Evolutionary conservation across 2,113 vertebrate species (phyloP).

Genomic region (Kryptolebias marmoratus): DNA sequence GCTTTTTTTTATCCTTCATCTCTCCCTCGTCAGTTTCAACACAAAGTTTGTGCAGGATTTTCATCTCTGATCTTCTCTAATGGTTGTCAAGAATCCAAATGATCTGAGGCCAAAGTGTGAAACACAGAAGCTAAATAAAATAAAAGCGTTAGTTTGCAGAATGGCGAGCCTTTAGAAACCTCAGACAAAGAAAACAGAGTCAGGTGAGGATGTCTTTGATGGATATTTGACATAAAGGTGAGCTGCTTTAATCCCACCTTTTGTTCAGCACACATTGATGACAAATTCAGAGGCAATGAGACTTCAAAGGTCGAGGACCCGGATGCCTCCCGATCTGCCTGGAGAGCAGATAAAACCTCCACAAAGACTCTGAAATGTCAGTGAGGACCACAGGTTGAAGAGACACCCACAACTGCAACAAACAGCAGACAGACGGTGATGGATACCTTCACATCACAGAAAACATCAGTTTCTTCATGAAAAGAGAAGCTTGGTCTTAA

Average conservation of each 20-base stretch:
- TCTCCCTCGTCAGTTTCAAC: too few species aligned
- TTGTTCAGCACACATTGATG: slow-evolving; percentile 35
- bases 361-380: slow-evolving; percentile 19
- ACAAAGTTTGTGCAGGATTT: too few species aligned
- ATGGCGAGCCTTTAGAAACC: slow-evolving; percentile 14
- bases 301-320: slow-evolving; percentile 48
- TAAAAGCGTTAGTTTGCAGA: slow-evolving; percentile 23
- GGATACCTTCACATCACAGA: not conserved
- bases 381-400: not conserved
- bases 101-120: not conserved
- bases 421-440: not conserved
- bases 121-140: not conserved
- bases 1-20: too few species aligned
- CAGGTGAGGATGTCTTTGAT: slow-evolving; percentile 49
- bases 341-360: slow-evolving; percentile 14
- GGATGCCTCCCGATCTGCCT: slow-evolving; percentile 21
- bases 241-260: slow-evolving; percentile 56
- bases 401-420: slow-evolving; percentile 12
- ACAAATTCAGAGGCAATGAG: slow-evolving; percentile 35
- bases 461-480: too few species aligned
- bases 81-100: too few species aligned
- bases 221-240: slow-evolving; percentile 48
- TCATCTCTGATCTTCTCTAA: not conserved
- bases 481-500: too few species aligned
- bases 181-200: slow-evolving; percentile 11